These are phyloP conservation scores for Pica pica DNA, from an alignment of 2,113 vertebrate genomes.

Conservation along the genomic window DNA sequence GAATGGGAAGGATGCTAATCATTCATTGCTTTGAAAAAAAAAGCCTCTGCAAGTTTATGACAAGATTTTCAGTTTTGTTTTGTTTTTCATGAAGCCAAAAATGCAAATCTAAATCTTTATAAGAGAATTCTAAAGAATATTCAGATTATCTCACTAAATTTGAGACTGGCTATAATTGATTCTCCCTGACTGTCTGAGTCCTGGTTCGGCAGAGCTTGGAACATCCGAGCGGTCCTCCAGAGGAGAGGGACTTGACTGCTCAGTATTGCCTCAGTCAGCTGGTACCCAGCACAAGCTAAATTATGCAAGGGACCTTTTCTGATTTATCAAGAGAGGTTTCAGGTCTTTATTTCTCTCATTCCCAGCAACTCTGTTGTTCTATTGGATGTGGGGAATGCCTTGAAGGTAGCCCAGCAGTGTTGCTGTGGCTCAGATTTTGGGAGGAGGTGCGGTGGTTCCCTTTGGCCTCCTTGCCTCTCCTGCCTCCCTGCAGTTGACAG, in stretches of 20 bases:
- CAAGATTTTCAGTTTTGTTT: not conserved
- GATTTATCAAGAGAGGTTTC: not conserved
- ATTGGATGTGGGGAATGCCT: not conserved
- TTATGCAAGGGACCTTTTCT: not conserved
- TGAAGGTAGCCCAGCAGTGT: rapidly evolving
- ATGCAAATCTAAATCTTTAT: not conserved
- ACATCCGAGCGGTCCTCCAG: not conserved
- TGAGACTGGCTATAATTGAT: not conserved
- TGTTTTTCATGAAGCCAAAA: not conserved
- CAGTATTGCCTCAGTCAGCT: not conserved
- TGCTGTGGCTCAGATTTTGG: not conserved
- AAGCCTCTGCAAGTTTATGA: not conserved
- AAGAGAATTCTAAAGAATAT: not conserved
- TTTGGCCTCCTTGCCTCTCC: not conserved
- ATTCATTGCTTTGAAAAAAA: not conserved
- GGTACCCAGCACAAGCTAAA: not conserved
- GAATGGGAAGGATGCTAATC: not conserved
- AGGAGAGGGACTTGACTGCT: not conserved
- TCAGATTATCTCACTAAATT: not conserved
- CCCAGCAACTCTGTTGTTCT: not conserved
- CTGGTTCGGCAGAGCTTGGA: not conserved
- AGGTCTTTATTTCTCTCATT: not conserved
- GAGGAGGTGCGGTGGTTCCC: not conserved
- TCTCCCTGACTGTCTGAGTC: not conserved
- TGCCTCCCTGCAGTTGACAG: not conserved